Base-by-base conservation (phyloP, 2,888 invertebrate species). In the Conops quadrifasciatus region DNA sequence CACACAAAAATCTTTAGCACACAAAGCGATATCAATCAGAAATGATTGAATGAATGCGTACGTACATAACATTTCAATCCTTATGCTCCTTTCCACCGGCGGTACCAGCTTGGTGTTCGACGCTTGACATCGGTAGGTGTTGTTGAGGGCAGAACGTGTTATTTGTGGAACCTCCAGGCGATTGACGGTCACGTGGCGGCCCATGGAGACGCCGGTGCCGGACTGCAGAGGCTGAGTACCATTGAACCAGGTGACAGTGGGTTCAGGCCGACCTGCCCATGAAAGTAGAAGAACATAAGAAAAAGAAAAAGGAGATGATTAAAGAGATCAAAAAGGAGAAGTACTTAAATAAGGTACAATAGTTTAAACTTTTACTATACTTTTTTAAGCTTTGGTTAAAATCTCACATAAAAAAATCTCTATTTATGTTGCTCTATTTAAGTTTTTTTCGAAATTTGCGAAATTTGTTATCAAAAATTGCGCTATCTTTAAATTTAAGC, bases 41-140 rank as follows among this genome's bases (percentile, higher is more conserved):
- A 19, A 21, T 56, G 36, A 24, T n/a, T 66, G 19, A 21, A 36
- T 16, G 26, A 19, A 45, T 19, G 58, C 45, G 71, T 78, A 92
- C 94, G 92, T 86, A 95, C 95, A 87, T 82, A 93, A 90, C 88
- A 95, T 90, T 85, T 95, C 94, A 79, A 95, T 88, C 78, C 93
- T 89, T 78, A 95, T 93, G 76, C 91, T 92, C 83, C 93, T 92
- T 85, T 95, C 94, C 71, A 92, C 90, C 1, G 95, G 94, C 82
- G 92, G 91, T 84, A 93, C 93, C 73, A 95, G 90, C 84, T 94
- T 93, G 59, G 95, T 95, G 84, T 95, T 95, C 71, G 92, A 91
- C 15, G 95, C 95, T 85, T 94, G 91, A 83, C 95, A 95, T 84
- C 93, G 94, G 88, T 92, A 95, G 45, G 94, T 93, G 53, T 93